These are phyloP conservation scores for Thymelicus lineola DNA, from an alignment of 2,888 invertebrate species.

Conservation along the genomic window DNA sequence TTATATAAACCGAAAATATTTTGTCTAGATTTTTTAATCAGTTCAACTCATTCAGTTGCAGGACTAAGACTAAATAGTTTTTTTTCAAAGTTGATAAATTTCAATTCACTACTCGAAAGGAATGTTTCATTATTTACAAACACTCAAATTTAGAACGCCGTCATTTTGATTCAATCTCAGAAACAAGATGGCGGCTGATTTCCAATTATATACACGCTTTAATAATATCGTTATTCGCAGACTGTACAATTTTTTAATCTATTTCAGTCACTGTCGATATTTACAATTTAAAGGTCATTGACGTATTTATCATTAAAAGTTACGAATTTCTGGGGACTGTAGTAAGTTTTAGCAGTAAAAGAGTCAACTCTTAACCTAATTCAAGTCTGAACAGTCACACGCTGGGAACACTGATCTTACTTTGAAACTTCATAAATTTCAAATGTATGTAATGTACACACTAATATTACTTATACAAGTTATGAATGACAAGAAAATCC, in stretches of 20 bases:
- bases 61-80: constrained; percentile 62
- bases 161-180: constrained; percentile 22
- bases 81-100: constrained; percentile 60
- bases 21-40: not conserved
- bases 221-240: constrained; percentile 21
- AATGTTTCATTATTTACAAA: constrained; percentile 71
- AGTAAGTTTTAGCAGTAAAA: constrained; percentile 42
- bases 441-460: not conserved
- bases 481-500: too few species aligned
- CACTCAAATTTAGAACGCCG: constrained; percentile 21
- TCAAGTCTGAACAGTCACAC: constrained; percentile 41
- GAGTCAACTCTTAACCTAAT: constrained; percentile 44
- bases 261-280: constrained; percentile 41
- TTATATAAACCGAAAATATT: too few species aligned
- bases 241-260: constrained; percentile 38
- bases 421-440: constrained; percentile 21
- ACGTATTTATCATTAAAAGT: constrained; percentile 34
- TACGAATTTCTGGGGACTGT: constrained; percentile 30
- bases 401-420: constrained; percentile 42
- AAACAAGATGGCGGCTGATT: constrained; percentile 21
- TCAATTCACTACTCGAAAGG: constrained; percentile 72
- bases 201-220: constrained; percentile 8
- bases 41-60: constrained; percentile 43
- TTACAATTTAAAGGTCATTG: constrained; percentile 37
- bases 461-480: too few species aligned